Percentiles rank a stretch among this genome's conserved stretches.
phyloP scores from a whole-genome alignment of 2,113 vertebrate species.

The Equus quagga region DNA sequence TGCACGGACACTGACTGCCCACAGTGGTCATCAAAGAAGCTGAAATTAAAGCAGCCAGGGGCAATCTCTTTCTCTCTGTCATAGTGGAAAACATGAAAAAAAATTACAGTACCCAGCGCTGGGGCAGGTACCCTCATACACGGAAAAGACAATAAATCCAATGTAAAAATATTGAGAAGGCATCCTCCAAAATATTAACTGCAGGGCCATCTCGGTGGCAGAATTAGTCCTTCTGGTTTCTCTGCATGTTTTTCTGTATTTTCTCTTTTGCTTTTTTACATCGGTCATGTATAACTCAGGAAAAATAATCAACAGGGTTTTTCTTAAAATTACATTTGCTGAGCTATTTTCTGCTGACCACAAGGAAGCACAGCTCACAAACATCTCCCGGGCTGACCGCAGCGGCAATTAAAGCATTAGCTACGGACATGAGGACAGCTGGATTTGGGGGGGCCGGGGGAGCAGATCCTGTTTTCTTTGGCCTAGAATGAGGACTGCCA shows the following conservation, averaged over 20 bases:
- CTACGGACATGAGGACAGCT: not conserved
- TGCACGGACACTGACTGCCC: not conserved
- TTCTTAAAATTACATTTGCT: not conserved
- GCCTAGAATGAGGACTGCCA: not conserved
- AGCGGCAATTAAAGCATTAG: not conserved
- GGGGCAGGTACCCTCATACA: accelerated
- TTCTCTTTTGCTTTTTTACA: not conserved
- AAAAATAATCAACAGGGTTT: not conserved
- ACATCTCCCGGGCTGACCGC: not conserved
- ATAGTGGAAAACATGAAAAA: not conserved
- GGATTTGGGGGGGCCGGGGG: not conserved
- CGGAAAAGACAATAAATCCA: accelerated
- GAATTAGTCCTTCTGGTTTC: not conserved
- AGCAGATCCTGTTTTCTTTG: not conserved
- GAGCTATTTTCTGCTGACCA: conserved; percentile 30
- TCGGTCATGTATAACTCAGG: not conserved
- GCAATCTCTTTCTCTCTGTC: not conserved
- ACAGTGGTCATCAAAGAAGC: not conserved
- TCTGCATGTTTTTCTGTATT: not conserved
- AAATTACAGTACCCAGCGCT: no score
- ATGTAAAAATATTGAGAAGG: not conserved
- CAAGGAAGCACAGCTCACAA: not conserved
- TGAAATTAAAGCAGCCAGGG: accelerated
- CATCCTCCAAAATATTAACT: accelerated
- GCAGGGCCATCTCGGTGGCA: not conserved